Conservation (phyloP, 2,113 vertebrate species). For the Climacteris rufus region DNA sequence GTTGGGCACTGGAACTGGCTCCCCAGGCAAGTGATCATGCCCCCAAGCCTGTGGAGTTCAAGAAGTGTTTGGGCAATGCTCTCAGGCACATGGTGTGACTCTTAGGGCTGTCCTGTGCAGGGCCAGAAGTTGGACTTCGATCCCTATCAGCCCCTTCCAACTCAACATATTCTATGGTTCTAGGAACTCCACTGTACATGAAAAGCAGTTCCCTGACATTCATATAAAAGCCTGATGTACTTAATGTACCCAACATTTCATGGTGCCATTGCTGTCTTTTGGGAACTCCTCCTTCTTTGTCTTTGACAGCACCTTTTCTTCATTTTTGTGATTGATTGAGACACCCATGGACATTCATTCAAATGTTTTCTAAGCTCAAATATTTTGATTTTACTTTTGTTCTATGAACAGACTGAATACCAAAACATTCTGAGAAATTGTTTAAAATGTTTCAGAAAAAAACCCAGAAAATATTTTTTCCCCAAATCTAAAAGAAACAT, state of each 20-base stretch:
- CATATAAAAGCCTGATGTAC: background rate
- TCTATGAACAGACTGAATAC: background rate
- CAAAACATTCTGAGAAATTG: background rate
- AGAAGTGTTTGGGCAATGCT: background rate
- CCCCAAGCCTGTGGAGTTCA: background rate
- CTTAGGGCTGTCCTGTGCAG: background rate
- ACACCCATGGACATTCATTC: background rate
- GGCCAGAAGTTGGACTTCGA: background rate
- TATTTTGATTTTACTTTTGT: background rate
- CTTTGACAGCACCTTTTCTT: background rate
- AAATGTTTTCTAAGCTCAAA: background rate
- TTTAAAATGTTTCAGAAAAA: background rate
- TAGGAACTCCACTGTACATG: background rate
- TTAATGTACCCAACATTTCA: background rate
- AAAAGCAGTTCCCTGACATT: background rate
- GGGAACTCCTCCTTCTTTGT: background rate
- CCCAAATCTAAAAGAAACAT: background rate
- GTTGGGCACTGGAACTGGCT: background rate
- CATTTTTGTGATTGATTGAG: background rate
- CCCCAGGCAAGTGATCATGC: background rate
- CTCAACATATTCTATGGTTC: background rate
- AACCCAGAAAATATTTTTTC: rapidly evolving
- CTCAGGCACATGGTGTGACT: too few relatives aligned
- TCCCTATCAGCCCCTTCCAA: background rate
- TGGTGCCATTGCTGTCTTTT: background rate